phyloP scores from a whole-genome alignment of 2,797 vertebrate species.

The Hydrophis major region DNA sequence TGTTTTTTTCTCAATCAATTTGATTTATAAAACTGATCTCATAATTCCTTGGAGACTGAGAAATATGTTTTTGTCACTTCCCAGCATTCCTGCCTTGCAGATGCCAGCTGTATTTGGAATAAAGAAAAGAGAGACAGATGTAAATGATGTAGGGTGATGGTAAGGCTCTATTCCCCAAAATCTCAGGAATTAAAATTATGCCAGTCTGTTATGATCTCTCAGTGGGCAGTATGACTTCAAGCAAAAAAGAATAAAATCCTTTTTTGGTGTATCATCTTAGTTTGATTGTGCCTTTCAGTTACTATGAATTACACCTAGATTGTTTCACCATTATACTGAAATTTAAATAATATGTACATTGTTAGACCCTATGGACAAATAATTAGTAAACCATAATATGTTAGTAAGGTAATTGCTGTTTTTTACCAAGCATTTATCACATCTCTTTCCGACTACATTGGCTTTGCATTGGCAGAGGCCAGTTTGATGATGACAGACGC shows the following conservation, averaged over 20 bases:
- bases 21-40: neutral
- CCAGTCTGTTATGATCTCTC: neutral
- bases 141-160: neutral
- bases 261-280: neutral
- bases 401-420: neutral
- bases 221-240: neutral
- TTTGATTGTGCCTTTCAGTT: neutral
- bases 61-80: neutral
- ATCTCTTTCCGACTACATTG: constrained; percentile 78
- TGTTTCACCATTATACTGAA: neutral
- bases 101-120: neutral
- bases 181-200: neutral
- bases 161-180: neutral
- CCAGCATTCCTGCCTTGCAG: neutral
- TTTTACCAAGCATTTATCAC: constrained; percentile 86
- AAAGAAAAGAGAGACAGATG: neutral
- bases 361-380: neutral
- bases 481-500: constrained; percentile 77
- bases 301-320: neutral
- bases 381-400: neutral
- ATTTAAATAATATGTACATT: neutral
- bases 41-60: neutral
- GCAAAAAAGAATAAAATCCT: neutral
- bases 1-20: neutral
- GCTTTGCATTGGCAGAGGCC: constrained; percentile 83